Conservation (phyloP, 2,113 vertebrate species). For the Ptychochromis oligacanthus region DNA sequence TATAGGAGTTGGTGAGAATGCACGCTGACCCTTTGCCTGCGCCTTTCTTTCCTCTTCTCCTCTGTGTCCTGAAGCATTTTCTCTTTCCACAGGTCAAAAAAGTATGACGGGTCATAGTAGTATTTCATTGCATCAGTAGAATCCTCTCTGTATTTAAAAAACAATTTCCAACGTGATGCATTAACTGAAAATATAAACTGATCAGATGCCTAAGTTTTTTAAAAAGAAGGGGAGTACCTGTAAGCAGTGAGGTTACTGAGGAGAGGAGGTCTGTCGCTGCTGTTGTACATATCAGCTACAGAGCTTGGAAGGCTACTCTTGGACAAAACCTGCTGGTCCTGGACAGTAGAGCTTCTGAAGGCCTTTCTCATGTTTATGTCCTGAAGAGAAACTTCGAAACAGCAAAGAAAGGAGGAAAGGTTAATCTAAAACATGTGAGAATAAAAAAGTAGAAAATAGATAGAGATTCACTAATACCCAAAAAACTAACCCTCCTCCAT, state of each 20-base stretch:
- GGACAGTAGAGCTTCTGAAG: constrained; percentile 88
- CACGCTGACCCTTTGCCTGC: constrained; percentile 74
- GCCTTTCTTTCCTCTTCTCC: constrained; percentile 90
- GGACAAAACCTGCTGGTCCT: constrained; percentile 95
- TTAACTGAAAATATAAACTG: background rate
- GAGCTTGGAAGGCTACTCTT: constrained; percentile 87
- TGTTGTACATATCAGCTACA: constrained; percentile 88
- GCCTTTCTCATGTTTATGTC: constrained; percentile 97
- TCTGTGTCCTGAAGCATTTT: constrained; percentile 98
- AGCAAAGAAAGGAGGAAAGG: background rate
- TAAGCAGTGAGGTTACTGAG: constrained; percentile 88
- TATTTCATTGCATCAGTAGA: constrained; percentile 92
- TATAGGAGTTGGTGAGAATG: background rate
- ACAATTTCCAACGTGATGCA: background rate
- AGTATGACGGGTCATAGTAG: constrained; percentile 96
- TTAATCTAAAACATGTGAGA: background rate
- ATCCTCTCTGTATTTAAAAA: constrained; percentile 86
- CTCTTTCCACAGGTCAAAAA: constrained; percentile 98
- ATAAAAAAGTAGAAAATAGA: background rate
- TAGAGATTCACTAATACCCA: background rate
- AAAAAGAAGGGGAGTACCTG: constrained; percentile 78
- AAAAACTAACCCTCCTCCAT: constrained; percentile 91
- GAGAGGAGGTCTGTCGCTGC: constrained; percentile 89
- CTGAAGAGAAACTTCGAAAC: constrained; percentile 89
- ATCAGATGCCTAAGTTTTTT: background rate